Evolutionary conservation across 2,888 invertebrate species (phyloP).

Genomic region (Thera britannica): DNA sequence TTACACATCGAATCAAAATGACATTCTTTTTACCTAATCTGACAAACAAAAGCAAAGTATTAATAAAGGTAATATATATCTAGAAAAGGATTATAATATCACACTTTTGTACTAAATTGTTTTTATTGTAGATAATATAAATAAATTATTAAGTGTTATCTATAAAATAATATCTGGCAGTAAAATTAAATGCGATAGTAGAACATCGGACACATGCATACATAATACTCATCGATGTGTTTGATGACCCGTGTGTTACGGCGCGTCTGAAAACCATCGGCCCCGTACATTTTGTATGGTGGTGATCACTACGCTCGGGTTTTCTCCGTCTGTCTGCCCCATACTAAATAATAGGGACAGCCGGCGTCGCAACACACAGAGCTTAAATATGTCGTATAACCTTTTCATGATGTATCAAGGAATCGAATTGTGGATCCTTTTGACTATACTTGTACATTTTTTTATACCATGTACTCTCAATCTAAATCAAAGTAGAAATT

Average conservation of each 20-base stretch:
- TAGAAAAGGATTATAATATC: slow-evolving; percentile 17
- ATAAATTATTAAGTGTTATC: slow-evolving; percentile 29
- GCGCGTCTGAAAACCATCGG: no score
- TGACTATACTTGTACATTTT: no score
- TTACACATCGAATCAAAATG: slow-evolving; percentile 9
- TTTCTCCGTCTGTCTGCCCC: no score
- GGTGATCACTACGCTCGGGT: no score
- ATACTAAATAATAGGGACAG: background rate
- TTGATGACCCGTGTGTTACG: no score
- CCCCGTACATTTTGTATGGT: no score
- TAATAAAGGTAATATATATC: background rate
- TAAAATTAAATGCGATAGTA: slow-evolving; percentile 18
- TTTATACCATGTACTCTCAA: no score
- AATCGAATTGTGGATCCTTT: background rate
- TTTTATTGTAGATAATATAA: slow-evolving; percentile 30
- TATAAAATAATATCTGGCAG: slow-evolving; percentile 16
- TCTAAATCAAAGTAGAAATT: no score
- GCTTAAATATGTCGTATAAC: background rate
- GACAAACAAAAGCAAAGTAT: no score
- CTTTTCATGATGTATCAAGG: background rate
- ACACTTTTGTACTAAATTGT: slow-evolving; percentile 24
- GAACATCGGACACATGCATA: slow-evolving; percentile 8
- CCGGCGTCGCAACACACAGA: no score
- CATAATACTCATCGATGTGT: background rate
- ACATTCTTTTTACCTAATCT: background rate